Base-by-base conservation (phyloP, 2,113 vertebrate species). In the Myotis lucifugus region DNA sequence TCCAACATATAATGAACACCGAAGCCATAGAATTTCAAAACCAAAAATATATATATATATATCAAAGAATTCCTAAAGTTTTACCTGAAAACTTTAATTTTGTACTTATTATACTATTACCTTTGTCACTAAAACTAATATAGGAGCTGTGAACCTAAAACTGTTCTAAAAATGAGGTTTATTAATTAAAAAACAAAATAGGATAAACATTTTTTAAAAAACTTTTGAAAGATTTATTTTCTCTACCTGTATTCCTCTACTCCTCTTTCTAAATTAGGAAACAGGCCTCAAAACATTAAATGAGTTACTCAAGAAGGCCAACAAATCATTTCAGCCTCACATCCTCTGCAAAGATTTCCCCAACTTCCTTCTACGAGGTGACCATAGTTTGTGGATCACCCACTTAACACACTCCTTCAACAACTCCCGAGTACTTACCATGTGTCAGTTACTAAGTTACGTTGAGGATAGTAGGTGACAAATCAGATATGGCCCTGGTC, bases 251-350 rank as follows among this genome's bases (percentile, higher is more conserved):
- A 91, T 56, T 95, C 50, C 37, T 90, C 73, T 85, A 90, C 2
- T 95, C 50, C 34, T 19, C 66, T 90, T 89, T 87, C 84, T 73
- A 74, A 89, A 91, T 74, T 50, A 97, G 19, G 48, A 89, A 95
- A 88, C 14, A 32, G 9, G 12, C 37, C 52, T 81, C 52, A 61
- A 94, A 88, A 88, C 19, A 85, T 70, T 46, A 91, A 76, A 78
- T 85, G 46, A 59, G 12, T 91, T 95, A 94, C 59, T 37, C 23
- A 95, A 87, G 42, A 50, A 70, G 40, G 90, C 25, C 32, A n/a
- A 83, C 34, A 93, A 93, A 79, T 78, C 27, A 83, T 88, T 89
- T 54, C 61, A 83, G 61, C 21, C 42, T 89, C 12, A 82, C 13
- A 23, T 74, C 69, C 42, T 64, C 56, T 93, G 21, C 72, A 79